Conservation (phyloP, 2,888 invertebrate species). For the Herminia tarsipennalis region DNA sequence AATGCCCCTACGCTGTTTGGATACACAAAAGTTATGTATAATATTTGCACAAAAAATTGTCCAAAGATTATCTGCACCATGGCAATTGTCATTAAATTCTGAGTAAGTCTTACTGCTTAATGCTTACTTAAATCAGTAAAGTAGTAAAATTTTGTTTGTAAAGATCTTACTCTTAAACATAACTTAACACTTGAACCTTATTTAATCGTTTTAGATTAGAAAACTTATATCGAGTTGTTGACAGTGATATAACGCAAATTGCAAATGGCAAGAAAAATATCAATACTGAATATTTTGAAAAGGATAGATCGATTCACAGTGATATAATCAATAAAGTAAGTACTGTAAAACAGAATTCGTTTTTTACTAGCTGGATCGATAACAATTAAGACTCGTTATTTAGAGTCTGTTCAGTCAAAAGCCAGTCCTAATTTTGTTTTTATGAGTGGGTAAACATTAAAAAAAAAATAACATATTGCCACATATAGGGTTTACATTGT, state of each 20-base stretch:
- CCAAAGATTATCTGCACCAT: conserved; percentile 49
- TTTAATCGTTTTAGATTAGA: conserved; percentile 52
- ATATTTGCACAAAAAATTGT: conserved; percentile 62
- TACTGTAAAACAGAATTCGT: background rate
- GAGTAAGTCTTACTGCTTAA: no score
- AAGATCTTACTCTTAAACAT: no score
- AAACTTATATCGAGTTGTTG: conserved; percentile 54
- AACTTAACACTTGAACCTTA: no score
- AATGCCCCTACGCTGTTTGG: conserved; percentile 27
- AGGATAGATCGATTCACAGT: conserved; percentile 42
- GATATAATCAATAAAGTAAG: conserved; percentile 64
- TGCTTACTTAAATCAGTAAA: no score
- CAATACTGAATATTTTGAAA: conserved; percentile 15
- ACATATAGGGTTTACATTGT: no score
- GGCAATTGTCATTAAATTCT: conserved; percentile 51
- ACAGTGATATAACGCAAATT: conserved; percentile 53
- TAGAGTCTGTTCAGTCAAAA: no score
- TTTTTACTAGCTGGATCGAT: background rate
- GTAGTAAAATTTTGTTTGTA: no score
- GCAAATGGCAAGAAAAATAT: conserved; percentile 35
- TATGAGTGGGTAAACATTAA: no score
- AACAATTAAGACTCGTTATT: background rate
- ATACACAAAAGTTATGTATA: conserved; percentile 48
- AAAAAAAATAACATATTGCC: no score
- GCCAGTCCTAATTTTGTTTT: no score